phyloP scores from a whole-genome alignment of 2,113 vertebrate genomes.

The Motacilla alba region DNA sequence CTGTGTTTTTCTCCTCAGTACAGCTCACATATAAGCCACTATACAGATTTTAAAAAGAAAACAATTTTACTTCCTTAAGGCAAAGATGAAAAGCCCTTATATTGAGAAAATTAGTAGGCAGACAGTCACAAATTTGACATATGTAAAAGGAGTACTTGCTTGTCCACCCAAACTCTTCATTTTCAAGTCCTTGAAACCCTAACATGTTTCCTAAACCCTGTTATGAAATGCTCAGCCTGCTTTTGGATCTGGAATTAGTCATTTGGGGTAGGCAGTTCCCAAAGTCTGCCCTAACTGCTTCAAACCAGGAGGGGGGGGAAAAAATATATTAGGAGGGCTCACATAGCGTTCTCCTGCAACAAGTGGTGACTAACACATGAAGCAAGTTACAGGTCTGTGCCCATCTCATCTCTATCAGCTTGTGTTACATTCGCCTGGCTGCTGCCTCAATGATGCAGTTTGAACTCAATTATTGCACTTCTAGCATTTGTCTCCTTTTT shows the following conservation, averaged over 20 bases:
- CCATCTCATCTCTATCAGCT: not conserved
- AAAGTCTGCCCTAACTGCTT: not conserved
- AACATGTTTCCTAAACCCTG: not conserved
- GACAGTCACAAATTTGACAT: not conserved
- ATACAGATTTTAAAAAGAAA: not conserved
- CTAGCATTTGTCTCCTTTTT: slow-evolving; percentile 27
- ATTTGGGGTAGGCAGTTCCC: not conserved
- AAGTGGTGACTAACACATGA: not conserved
- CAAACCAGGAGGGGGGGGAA: not conserved
- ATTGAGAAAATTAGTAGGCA: not conserved
- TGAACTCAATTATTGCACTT: not conserved
- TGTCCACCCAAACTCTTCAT: not conserved
- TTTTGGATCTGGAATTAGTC: not conserved
- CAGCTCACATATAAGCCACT: not conserved
- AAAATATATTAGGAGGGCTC: not conserved
- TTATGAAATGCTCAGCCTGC: not conserved
- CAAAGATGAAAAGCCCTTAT: not conserved
- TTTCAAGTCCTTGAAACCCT: not conserved
- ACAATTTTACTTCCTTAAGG: not conserved
- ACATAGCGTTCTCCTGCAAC: not conserved
- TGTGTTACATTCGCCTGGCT: not conserved
- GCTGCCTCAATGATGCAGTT: not conserved
- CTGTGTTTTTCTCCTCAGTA: slow-evolving; percentile 29
- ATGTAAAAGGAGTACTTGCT: not conserved
- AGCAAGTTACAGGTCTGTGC: not conserved